These are phyloP conservation scores for Pocillopora grandis DNA, from an alignment of 92 coral and sea anemone genomes.

Conservation along the genomic window DNA sequence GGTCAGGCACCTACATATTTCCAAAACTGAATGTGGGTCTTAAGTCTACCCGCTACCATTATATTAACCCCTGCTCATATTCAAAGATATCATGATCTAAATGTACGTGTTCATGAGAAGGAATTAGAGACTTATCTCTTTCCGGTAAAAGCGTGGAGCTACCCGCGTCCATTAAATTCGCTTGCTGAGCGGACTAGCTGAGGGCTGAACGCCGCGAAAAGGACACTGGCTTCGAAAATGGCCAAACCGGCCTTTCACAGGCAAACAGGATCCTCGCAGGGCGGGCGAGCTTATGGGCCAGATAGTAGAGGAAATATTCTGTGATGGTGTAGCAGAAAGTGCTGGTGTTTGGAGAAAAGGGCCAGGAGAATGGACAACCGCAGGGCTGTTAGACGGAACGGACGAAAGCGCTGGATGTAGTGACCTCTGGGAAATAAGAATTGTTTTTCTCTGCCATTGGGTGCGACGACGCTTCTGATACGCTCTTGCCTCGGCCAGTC, in stretches of 20 bases:
- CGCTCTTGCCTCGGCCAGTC: slow-evolving; percentile 6
- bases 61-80: neutral
- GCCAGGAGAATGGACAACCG: too few relatives aligned
- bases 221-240: neutral
- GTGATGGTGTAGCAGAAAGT: too few relatives aligned
- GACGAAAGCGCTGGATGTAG: neutral
- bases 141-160: neutral
- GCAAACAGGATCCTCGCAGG: neutral
- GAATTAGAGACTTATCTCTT: neutral
- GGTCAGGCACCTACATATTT: neutral
- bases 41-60: neutral
- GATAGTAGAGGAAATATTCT: too few relatives aligned
- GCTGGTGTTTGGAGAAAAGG: too few relatives aligned
- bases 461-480: slow-evolving; percentile 3
- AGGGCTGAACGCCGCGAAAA: neutral
- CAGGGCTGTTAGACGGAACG: neutral
- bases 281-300: too few relatives aligned
- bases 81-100: neutral
- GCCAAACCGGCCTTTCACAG: neutral
- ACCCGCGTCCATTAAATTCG: neutral
- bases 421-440: neutral
- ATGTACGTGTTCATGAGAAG: neutral
- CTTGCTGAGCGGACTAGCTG: neutral
- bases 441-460: neutral
- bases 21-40: slow-evolving; percentile 11